Base-by-base conservation (phyloP, 1,140 invertebrate species). In the Tetramorium alpestre region DNA sequence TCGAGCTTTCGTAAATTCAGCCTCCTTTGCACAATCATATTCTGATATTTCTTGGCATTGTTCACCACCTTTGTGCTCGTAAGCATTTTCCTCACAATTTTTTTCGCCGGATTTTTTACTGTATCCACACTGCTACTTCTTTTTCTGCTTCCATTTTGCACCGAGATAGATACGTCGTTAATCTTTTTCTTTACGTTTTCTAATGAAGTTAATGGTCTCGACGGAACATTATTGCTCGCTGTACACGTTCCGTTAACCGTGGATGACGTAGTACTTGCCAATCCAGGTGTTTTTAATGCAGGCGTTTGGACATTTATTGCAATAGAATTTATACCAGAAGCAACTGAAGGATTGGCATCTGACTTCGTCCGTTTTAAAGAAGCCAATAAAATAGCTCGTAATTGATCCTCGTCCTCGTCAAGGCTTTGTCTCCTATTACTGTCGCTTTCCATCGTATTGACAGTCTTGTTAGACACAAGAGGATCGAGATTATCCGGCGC, bases 331-430 rank as follows among this genome's bases (percentile, higher is more conserved):
- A 22, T 33, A 25, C 47, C 22, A 22, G 41, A 22, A 69, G 13
- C 7, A 25, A 11, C 1, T 44, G 76, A 60, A 75, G 25, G 22
- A 33, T 6, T n/a, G 10, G 4, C 58, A 3, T 91, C 92, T 0
- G 76, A 11, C 81, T 94, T 94, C 7, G 86, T 69, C 6, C 93
- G 86, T 87, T 93, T 95, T 28, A 95, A 80, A 11, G 94, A 95
- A 16, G 95, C 95, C 6, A 95, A 56, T 28, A 95, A 80, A 75
- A 93, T 92, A 18, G 92, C 93, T 44, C 95, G 87, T 13, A 96
- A 87, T 8, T 85, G 89, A 65, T 95, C 92, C 65, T 95, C 95
- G 60, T 96, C 95, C 44, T 95, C 95, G 1, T 95, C 95, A 7
- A 94, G 6, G 41, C 93, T 95, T 5, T 82, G 75, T 80, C 92